These are phyloP conservation scores for Tenebrosternarchus preto DNA, from an alignment of 2,113 vertebrate genomes.

Conservation along the genomic window DNA sequence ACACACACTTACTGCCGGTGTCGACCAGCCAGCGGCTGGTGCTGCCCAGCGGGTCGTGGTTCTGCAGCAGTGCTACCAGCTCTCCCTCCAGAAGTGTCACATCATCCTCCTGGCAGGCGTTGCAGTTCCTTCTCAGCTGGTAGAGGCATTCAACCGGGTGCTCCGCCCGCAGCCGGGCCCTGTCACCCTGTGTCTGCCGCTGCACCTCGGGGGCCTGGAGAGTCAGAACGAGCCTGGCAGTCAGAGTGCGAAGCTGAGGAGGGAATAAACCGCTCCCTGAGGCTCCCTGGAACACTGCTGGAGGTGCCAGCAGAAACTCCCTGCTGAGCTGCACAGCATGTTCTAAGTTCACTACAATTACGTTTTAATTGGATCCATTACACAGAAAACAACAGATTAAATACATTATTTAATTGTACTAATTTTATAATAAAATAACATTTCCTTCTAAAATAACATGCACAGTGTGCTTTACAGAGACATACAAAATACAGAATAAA, in stretches of 20 bases:
- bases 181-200: slow-evolving; percentile 83
- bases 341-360: slow-evolving; percentile 11
- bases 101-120: slow-evolving; percentile 89
- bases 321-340: neutral
- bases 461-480: no score
- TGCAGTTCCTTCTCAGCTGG: slow-evolving; percentile 93
- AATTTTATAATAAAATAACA: no score
- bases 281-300: no score
- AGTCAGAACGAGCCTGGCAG: slow-evolving; percentile 7
- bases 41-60: slow-evolving; percentile 87
- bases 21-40: slow-evolving; percentile 92
- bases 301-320: no score
- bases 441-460: no score
- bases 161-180: slow-evolving; percentile 76
- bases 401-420: no score
- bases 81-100: slow-evolving; percentile 90
- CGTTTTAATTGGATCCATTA: slow-evolving; percentile 47
- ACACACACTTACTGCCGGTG: slow-evolving; percentile 82
- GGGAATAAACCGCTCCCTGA: no score
- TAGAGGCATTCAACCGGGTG: slow-evolving; percentile 76
- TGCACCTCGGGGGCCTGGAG: slow-evolving; percentile 75
- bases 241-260: neutral
- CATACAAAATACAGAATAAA: no score
- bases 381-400: slow-evolving; percentile 1
- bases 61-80: slow-evolving; percentile 87